These are phyloP conservation scores for Rhinoraja longicauda DNA, from an alignment of 2,797 vertebrate species.

Conservation along the genomic window DNA sequence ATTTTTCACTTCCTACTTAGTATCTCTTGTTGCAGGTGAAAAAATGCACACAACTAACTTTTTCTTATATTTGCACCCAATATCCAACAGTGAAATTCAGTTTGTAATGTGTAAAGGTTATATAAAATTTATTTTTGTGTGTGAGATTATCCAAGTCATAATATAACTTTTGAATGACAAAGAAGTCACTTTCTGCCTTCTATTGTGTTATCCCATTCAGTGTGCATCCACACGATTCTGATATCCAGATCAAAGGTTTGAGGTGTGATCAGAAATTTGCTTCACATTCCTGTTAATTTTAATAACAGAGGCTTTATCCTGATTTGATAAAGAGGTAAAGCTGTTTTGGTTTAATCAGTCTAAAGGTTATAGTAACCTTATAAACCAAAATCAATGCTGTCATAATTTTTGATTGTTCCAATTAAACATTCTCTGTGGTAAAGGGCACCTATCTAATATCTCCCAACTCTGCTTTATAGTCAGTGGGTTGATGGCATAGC, in stretches of 20 bases:
- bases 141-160: background rate
- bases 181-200: background rate
- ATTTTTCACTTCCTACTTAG: background rate
- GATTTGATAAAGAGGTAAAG: background rate
- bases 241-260: background rate
- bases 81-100: background rate
- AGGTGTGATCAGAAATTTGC: background rate
- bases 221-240: background rate
- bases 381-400: background rate
- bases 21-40: background rate
- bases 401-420: background rate
- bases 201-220: background rate
- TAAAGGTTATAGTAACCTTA: conserved; percentile 7
- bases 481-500: background rate
- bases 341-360: background rate
- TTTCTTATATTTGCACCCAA: conserved; percentile 18
- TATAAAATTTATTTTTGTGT: background rate
- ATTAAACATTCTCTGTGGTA: background rate
- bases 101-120: background rate
- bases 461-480: background rate
- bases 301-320: background rate
- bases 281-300: background rate
- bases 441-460: background rate
- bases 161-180: background rate
- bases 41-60: background rate